Base-by-base conservation (phyloP, 2,797 vertebrate species). In the Mus spretus region DNA sequence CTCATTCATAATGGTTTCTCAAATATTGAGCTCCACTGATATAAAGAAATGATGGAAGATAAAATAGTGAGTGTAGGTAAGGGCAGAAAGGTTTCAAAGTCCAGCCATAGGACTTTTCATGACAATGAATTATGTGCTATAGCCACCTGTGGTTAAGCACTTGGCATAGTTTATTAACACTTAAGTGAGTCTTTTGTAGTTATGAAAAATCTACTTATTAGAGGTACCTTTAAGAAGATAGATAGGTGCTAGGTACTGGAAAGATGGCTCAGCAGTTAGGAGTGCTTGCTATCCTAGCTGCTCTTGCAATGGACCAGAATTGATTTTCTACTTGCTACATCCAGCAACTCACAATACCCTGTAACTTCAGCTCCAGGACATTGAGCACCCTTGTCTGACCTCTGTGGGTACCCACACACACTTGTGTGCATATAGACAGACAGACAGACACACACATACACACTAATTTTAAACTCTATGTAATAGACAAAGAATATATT, bases 171-270 rank as follows among this genome's bases (percentile, higher is more conserved):
- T 65, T 79, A 67, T 86, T 13, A 63, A 74, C 63, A 72, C 26
- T 96, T 89, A 55, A 91, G 4, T 72, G 65, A 79, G 20, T 74
- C 53, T 86, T 89, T 63, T 83, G 28, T 86, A 44, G 14, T 88
- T 10, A 79, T 81, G 37, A 93, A 78, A 92, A 89, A 50, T 82
- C 19, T 89, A 72, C 34, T 34, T 65, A n/a, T 34, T 93, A 90
- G 81, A 11, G 53, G 2, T 72, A 59, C 88, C 37, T 81, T 63
- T 57, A 57, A 67, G 63, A 72, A 86, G 22, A 53, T 26, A 83
- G 7, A 40, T 44, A 44, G 44, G 44, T 44, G 44, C 44, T 37
- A 61, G 24, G 37, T 11, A 17, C 57, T 83, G 37, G 24, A 40
- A n/a, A 28, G 24, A 63, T 28, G 24, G 6, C 24, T 61, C 37